Conservation (phyloP, 2,113 vertebrate genomes). For the Pachyramphus minor region DNA sequence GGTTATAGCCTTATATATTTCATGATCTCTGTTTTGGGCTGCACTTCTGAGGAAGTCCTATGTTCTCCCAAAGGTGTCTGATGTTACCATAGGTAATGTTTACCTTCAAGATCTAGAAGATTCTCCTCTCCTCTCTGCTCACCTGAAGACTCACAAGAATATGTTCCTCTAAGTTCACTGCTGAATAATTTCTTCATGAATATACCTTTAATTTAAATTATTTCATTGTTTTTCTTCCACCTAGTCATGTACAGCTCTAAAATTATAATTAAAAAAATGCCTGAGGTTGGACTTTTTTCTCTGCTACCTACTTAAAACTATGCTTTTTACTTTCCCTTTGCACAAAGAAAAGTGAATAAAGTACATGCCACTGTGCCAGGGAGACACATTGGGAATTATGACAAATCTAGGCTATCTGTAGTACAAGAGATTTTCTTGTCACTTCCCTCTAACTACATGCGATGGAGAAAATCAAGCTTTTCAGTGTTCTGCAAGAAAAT, state of each 20-base stretch:
- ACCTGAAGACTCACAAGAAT: not conserved
- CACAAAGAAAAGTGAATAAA: conserved; percentile 20
- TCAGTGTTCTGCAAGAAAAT: not conserved
- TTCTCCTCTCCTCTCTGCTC: not conserved
- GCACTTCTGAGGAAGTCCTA: not conserved
- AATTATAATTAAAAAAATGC: not conserved
- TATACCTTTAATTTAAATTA: not conserved
- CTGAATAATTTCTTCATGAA: not conserved
- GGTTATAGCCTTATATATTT: not conserved
- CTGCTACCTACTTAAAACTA: not conserved
- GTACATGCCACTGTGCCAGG: not conserved
- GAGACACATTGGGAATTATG: conserved; percentile 20
- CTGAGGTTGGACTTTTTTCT: not conserved
- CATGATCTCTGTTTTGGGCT: not conserved
- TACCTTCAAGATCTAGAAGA: not conserved
- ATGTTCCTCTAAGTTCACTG: not conserved
- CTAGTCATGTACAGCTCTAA: not conserved
- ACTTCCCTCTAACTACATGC: not conserved
- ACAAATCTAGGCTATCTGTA: conserved; percentile 48
- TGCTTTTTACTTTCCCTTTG: not conserved
- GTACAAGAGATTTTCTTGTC: conserved; percentile 40
- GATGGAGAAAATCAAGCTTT: conserved; percentile 31
- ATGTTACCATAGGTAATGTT: not conserved
- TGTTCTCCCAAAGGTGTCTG: not conserved
- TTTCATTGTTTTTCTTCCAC: not conserved